These are phyloP conservation scores for Drosophila parvula DNA, from an alignment of 1,140 invertebrate genomes.

Conservation along the genomic window DNA sequence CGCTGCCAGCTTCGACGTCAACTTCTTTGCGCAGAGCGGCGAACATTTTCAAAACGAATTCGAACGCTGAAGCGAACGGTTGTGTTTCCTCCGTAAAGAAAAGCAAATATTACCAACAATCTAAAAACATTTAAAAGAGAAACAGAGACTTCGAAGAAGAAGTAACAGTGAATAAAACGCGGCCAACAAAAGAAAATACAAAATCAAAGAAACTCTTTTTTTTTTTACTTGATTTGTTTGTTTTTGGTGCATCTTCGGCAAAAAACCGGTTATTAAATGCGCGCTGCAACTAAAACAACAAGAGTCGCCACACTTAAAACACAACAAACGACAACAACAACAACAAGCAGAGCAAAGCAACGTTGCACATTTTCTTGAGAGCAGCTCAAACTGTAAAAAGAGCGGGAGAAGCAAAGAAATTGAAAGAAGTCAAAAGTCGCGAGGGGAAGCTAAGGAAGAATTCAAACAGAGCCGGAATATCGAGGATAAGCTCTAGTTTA, in stretches of 20 bases:
- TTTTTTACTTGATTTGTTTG: slow-evolving; percentile 20
- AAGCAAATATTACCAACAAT: slow-evolving; percentile 18
- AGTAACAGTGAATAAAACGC: slow-evolving; percentile 33
- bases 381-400: slow-evolving; percentile 28
- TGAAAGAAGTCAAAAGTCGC: slow-evolving; percentile 12
- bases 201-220: slow-evolving; percentile 25
- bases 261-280: slow-evolving; percentile 63
- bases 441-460: slow-evolving; percentile 12
- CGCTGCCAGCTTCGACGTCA: slow-evolving; percentile 49
- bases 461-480: slow-evolving; percentile 12
- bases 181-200: slow-evolving; percentile 3
- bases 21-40: slow-evolving; percentile 43
- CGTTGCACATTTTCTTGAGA: slow-evolving; percentile 39
- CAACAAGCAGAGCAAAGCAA: slow-evolving; percentile 28
- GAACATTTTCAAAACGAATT: slow-evolving; percentile 71
- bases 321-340: slow-evolving; percentile 24
- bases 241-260: slow-evolving; percentile 33
- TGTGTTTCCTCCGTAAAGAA: slow-evolving; percentile 42
- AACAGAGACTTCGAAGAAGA: slow-evolving; percentile 25
- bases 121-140: slow-evolving; percentile 15
- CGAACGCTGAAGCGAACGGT: slow-evolving; percentile 77
- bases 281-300: slow-evolving; percentile 48
- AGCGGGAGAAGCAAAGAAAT: background rate
- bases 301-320: slow-evolving; percentile 12
- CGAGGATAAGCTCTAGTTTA: slow-evolving; percentile 27